Conservation (phyloP, 2,797 vertebrate genomes). For the Mus spretus region DNA sequence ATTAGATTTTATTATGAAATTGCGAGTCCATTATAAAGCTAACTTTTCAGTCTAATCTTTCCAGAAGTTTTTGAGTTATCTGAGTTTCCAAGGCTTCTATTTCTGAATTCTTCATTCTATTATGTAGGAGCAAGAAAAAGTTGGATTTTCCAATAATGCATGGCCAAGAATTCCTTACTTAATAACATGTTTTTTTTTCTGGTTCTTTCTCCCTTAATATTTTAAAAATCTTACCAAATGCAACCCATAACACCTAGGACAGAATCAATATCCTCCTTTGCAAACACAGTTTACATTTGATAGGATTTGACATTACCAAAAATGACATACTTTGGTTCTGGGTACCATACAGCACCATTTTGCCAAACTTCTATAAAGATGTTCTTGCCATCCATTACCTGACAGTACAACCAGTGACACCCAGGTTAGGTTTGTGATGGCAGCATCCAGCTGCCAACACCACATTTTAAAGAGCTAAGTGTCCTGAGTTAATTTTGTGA, state of each 20-base stretch:
- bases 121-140: background rate
- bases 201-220: background rate
- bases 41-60: background rate
- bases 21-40: background rate
- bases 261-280: background rate
- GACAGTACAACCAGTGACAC: background rate
- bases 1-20: background rate
- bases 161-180: background rate
- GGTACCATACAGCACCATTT: background rate
- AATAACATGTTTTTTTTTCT: background rate
- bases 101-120: background rate
- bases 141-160: background rate
- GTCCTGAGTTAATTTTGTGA: background rate
- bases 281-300: background rate
- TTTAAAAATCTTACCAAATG: background rate
- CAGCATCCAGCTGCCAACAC: background rate
- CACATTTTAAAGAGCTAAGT: background rate
- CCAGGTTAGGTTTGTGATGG: background rate
- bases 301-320: background rate
- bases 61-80: background rate
- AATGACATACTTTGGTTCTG: background rate
- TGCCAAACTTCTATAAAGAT: background rate
- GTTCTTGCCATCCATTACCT: background rate
- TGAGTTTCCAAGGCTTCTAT: background rate
- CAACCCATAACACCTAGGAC: background rate